Evolutionary conservation across 2,888 invertebrate genomes (phyloP), one percentile per base, ranked within the genome.

Genomic region (Baronia brevicornis): DNA sequence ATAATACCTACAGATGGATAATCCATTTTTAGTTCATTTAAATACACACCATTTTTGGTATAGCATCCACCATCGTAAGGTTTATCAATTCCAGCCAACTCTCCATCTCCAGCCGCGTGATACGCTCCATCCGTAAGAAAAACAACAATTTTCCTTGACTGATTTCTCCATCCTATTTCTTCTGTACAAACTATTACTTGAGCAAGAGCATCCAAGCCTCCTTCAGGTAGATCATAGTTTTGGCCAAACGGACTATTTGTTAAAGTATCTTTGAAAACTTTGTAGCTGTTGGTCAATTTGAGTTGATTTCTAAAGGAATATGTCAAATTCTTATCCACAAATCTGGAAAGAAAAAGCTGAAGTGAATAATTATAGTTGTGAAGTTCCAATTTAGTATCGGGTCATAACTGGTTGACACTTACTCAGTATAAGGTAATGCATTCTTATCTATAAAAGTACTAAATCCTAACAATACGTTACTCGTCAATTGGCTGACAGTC

Each of bases 141-240:
- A 0, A 96, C 86, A 20, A 96, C 63, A 46, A 96, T 87, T 66
- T 91, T 91, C 36, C 93, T 84, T 0, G 93, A 92, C 29, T 89
- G 85, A 0, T 85, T 65, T 44, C 95, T 79, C 96, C 96, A 96
- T 6, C 91, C 91, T 48, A 95, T 91, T 46, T 87, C 67, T 6
- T 89, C 51, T 43, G 86, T 71, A 51, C 92, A 92, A 3, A 89
- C 90, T 38, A 79, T 57, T 0, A 60, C 72, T 73, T 96, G 96
- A 84, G 96, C 92, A 12, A 96, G 84, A 2, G 94, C 96, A 62
- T 96, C 96, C 27, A 96, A 87, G 0, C 95, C 94, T 4, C 95
- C 94, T 73, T 96, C 95, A 0, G 91, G 93, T 1, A 68, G 54
- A 56, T 93, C 93, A 33, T 90, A 58, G 65, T 89, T 90, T 1